phyloP scores from a whole-genome alignment of 2,113 vertebrate genomes.

The Anoura caudifer region DNA sequence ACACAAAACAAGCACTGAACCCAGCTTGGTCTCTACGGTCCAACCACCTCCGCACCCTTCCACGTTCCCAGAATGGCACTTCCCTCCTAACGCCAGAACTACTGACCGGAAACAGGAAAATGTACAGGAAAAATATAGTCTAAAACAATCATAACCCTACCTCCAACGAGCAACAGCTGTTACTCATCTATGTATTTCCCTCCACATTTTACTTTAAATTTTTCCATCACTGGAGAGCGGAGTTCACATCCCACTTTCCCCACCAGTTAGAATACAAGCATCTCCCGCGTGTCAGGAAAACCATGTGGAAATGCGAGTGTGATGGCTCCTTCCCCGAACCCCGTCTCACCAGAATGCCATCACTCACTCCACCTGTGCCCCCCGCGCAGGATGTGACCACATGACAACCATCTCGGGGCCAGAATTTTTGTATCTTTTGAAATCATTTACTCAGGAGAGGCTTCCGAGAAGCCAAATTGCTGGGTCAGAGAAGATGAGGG shows the following conservation, averaged over 20 bases:
- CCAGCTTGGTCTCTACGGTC: not conserved
- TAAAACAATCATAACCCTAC: not conserved
- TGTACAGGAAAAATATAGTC: not conserved
- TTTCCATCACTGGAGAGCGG: not conserved
- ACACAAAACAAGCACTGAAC: not conserved
- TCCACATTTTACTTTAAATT: not conserved
- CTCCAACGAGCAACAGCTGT: not conserved
- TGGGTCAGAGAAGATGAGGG: fast-evolving
- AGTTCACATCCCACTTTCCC: not conserved
- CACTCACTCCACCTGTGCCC: fast-evolving
- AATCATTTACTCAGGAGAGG: not conserved
- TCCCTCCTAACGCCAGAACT: not conserved
- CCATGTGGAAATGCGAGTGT: not conserved
- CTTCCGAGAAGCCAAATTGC: not conserved
- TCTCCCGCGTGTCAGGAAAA: not conserved
- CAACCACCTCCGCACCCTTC: not conserved
- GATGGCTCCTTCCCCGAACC: fast-evolving
- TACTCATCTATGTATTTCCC: not conserved
- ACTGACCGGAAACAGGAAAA: not conserved
- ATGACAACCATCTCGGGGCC: not conserved
- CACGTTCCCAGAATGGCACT: not conserved
- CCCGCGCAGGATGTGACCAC: not conserved
- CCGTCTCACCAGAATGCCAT: fast-evolving
- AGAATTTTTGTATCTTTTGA: not conserved
- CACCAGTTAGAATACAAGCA: not conserved